Conservation (phyloP, 2,113 vertebrate genomes). For the Pampusana beccarii region DNA sequence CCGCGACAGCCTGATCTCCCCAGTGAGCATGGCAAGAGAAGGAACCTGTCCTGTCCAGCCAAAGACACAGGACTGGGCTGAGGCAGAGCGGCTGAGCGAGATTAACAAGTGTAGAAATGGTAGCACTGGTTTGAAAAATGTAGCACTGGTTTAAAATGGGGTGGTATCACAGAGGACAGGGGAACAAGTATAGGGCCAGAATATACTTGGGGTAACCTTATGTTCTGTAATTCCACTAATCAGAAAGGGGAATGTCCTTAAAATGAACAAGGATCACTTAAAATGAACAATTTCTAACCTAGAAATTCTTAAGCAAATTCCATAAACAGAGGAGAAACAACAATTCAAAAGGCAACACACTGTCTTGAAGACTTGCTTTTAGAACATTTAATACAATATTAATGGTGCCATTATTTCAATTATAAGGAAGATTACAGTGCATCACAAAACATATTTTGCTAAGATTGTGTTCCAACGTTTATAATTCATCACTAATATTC, state of each 20-base stretch:
- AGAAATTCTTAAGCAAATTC: background rate
- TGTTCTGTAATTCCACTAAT: background rate
- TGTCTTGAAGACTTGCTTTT: background rate
- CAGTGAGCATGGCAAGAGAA: background rate
- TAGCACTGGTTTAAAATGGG: background rate
- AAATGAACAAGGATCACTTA: background rate
- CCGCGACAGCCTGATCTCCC: background rate
- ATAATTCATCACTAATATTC: background rate
- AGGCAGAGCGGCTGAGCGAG: no score
- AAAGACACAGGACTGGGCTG: background rate
- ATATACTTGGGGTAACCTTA: background rate
- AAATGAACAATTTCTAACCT: background rate
- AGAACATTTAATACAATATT: background rate
- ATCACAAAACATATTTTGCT: background rate
- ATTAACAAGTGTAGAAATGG: background rate
- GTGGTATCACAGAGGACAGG: background rate
- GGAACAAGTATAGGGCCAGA: rapidly evolving
- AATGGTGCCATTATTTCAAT: background rate
- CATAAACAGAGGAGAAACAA: background rate
- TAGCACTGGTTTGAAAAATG: background rate
- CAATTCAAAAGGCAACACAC: background rate
- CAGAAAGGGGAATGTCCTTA: background rate
- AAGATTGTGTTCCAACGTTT: background rate
- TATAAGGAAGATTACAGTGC: background rate
- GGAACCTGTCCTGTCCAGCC: background rate